phyloP scores from a whole-genome alignment of 2,888 invertebrate species.

The Bibio marci region DNA sequence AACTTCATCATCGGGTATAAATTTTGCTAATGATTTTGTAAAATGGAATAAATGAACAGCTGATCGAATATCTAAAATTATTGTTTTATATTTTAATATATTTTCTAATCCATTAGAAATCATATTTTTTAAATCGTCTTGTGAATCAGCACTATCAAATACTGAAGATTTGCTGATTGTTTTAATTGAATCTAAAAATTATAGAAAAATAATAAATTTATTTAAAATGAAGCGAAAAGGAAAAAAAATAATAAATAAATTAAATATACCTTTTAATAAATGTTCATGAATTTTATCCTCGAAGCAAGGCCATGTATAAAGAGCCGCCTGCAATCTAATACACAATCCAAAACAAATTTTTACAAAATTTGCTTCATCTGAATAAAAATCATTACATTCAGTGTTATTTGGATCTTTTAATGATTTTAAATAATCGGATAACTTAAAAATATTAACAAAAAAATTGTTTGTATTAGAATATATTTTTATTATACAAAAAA shows the following conservation, averaged over 20 bases:
- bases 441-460: no score
- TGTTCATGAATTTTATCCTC: conserved; percentile 22
- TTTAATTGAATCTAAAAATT: no score
- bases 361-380: conserved; percentile 32
- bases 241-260: background rate
- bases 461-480: no score
- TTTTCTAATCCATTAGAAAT: no score
- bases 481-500: no score
- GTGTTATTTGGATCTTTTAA: no score
- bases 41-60: conserved; percentile 22
- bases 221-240: background rate
- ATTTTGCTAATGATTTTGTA: conserved; percentile 16
- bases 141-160: no score
- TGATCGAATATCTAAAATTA: conserved; percentile 19
- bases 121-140: no score
- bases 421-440: no score
- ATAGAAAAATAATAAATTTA: no score
- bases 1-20: conserved; percentile 14
- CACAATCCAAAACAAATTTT: conserved; percentile 38
- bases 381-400: conserved; percentile 27
- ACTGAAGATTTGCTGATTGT: no score
- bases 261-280: conserved; percentile 8
- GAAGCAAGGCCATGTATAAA: conserved; percentile 48
- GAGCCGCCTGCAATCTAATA: conserved; percentile 36
- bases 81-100: no score